Conservation (phyloP, 2,888 invertebrate species). For the Bimastos eiseni region DNA sequence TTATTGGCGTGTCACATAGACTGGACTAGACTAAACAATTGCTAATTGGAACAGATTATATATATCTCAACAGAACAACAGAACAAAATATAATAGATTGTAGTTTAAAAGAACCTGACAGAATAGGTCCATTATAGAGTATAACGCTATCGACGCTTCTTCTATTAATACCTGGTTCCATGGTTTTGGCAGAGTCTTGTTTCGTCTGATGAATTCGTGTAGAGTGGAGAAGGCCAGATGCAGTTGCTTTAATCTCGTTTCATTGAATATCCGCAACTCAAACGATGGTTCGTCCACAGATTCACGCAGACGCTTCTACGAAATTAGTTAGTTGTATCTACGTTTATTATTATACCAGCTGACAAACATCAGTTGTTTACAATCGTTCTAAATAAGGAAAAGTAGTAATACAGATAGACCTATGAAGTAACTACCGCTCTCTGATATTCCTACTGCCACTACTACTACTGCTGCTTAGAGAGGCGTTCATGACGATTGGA, state of each 20-base stretch:
- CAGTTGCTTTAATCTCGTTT: slow-evolving; percentile 83
- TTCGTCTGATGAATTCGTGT: slow-evolving; percentile 72
- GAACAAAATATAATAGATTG: background rate
- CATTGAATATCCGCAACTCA: slow-evolving; percentile 88
- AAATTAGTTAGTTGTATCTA: no score
- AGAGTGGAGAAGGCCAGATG: slow-evolving; percentile 85
- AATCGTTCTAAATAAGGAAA: no score
- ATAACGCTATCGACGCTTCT: background rate
- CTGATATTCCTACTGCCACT: no score
- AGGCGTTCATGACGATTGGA: no score
- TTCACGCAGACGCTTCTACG: slow-evolving; percentile 73
- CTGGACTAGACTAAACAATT: background rate
- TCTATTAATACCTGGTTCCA: slow-evolving; percentile 73
- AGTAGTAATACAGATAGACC: no score
- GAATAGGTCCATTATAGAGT: background rate
- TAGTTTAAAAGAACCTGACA: background rate
- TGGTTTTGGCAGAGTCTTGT: slow-evolving; percentile 73
- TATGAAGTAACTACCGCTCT: no score
- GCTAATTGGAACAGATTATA: no score
- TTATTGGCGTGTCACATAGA: no score
- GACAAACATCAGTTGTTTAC: no score
- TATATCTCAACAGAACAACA: background rate
- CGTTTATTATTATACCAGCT: no score
- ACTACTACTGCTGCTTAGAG: no score
- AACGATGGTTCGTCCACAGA: slow-evolving; percentile 81